A percentile compares a stretch with the other conserved stretches of the same genome.
Evolutionary conservation across 2,888 invertebrate species (phyloP).

Genomic region (Troglohyphantes excavatus): DNA sequence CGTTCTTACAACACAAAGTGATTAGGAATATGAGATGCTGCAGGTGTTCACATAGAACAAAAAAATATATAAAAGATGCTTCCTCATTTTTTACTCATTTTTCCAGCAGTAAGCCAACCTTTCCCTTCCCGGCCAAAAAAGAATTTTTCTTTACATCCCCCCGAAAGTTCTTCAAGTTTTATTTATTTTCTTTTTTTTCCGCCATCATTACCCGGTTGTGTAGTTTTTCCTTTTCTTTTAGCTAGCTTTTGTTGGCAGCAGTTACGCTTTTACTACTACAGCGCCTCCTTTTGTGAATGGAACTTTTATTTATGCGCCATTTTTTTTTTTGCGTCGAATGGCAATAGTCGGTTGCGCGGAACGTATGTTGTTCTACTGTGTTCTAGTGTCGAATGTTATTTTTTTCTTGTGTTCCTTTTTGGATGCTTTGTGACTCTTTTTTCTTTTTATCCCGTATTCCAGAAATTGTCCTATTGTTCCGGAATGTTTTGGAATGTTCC

Average conservation of each 20-base stretch:
- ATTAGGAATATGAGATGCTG: slow-evolving; percentile 61
- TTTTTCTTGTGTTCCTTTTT: not conserved
- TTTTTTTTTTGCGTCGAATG: not conserved
- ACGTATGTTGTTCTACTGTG: slow-evolving; percentile 39
- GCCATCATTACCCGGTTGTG: slow-evolving; percentile 40
- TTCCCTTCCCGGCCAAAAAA: not conserved
- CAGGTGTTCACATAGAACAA: slow-evolving; percentile 41
- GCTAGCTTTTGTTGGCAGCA: slow-evolving; percentile 61
- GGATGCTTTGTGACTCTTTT: not conserved
- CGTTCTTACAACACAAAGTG: slow-evolving; percentile 45
- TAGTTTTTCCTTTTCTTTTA: slow-evolving; percentile 39
- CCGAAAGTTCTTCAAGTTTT: slow-evolving; percentile 1
- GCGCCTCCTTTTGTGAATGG: slow-evolving; percentile 51
- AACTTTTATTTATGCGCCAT: slow-evolving; percentile 46
- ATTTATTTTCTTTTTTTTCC: not conserved
- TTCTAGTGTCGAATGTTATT: not conserved
- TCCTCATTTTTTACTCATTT: slow-evolving; percentile 49
- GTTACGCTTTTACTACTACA: slow-evolving; percentile 29
- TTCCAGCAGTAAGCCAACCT: slow-evolving; percentile 16
- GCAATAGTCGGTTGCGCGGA: slow-evolving; percentile 32
- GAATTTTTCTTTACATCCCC: slow-evolving; percentile 7
- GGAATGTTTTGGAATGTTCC: not conserved
- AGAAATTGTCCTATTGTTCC: not conserved
- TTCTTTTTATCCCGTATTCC: not conserved
- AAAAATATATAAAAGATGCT: slow-evolving; percentile 26